phyloP scores from a whole-genome alignment of 2,113 vertebrate species.

The Hippolais icterina region DNA sequence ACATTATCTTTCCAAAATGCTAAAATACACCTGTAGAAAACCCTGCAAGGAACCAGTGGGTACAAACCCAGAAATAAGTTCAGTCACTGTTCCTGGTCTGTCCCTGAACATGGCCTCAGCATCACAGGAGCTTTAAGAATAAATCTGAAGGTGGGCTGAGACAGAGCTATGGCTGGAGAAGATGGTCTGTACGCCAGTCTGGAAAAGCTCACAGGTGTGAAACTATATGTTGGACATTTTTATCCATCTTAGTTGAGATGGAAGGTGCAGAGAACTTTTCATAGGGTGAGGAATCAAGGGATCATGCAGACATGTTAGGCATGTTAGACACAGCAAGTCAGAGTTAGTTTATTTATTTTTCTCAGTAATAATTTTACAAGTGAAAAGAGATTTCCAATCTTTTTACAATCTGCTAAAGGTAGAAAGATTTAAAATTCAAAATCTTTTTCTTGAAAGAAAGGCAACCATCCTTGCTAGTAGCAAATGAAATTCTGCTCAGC shows the following conservation, averaged over 20 bases:
- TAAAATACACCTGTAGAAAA: not conserved
- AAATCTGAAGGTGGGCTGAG: not conserved
- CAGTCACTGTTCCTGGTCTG: fast-evolving
- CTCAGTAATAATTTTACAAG: not conserved
- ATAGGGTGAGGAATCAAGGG: not conserved
- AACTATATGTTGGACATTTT: not conserved
- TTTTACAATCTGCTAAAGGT: not conserved
- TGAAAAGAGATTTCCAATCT: not conserved
- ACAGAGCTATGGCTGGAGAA: not conserved
- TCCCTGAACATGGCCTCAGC: not conserved
- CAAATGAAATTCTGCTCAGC: not conserved
- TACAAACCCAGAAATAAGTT: not conserved
- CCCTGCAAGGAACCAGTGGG: fast-evolving
- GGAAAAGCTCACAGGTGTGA: not conserved
- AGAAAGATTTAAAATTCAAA: not conserved
- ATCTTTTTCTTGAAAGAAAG: not conserved
- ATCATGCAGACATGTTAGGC: fast-evolving
- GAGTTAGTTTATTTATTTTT: not conserved
- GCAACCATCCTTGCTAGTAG: not conserved
- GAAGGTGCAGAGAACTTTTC: not conserved
- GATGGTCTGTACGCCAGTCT: not conserved
- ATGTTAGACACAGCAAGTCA: not conserved
- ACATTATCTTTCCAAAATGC: not conserved
- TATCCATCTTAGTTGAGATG: not conserved
- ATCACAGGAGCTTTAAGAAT: not conserved